These are phyloP conservation scores for Frieseomelitta varia DNA, from an alignment of 1,140 invertebrate species.

Conservation along the genomic window DNA sequence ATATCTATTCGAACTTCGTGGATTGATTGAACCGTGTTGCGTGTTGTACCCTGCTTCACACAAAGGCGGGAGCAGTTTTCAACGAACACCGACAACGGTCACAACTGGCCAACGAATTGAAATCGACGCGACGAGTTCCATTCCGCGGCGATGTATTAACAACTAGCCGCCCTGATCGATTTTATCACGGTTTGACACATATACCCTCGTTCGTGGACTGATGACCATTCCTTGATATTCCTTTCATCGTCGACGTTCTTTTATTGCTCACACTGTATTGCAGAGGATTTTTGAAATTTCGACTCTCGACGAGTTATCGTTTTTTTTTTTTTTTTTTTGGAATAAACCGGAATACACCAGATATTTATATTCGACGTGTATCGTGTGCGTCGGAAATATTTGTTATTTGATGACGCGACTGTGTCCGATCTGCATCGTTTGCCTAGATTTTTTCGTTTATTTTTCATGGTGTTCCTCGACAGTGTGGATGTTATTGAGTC, in stretches of 20 bases:
- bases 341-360: rapidly evolving
- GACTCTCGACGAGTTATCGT: background rate
- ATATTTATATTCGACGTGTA: background rate
- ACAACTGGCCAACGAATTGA: background rate
- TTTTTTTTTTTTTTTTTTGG: no score
- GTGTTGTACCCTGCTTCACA: background rate
- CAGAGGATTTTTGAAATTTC: background rate
- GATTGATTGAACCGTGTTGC: constrained; percentile 3
- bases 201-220: no score
- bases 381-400: background rate
- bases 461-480: background rate
- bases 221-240: no score
- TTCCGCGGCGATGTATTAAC: background rate
- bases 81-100: background rate
- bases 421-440: background rate
- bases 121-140: background rate
- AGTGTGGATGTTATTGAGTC: background rate
- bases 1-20: background rate
- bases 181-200: no score
- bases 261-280: no score
- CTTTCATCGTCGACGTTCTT: background rate
- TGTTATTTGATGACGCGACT: background rate
- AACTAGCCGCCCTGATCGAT: no score
- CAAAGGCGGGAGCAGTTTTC: background rate
- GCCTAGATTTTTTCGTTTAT: background rate